These are phyloP conservation scores for Ormyrus thymus DNA, from an alignment of 2,888 invertebrate species.

Conservation along the genomic window DNA sequence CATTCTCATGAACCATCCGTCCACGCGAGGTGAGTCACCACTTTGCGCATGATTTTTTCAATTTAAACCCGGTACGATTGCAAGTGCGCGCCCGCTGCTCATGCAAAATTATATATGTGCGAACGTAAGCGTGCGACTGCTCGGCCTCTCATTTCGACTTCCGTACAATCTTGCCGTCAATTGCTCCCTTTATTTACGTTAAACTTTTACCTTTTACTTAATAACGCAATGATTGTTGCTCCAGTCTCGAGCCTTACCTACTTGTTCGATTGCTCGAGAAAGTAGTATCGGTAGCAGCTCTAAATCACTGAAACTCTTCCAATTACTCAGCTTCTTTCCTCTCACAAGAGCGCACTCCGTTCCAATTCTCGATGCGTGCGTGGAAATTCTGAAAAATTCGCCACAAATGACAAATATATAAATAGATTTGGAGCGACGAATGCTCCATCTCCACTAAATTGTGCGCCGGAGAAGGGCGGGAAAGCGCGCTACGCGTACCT, in stretches of 20 bases:
- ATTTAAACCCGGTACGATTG: slow-evolving; percentile 35
- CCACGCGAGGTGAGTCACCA: slow-evolving; percentile 85
- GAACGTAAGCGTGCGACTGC: background rate
- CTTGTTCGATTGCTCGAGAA: background rate
- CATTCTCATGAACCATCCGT: slow-evolving; percentile 92
- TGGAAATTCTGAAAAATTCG: slow-evolving; percentile 5
- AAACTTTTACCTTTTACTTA: no score
- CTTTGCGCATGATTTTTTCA: slow-evolving; percentile 25
- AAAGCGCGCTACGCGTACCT: background rate
- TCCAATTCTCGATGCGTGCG: background rate
- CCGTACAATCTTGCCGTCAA: background rate
- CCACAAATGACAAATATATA: background rate
- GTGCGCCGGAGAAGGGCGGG: background rate
- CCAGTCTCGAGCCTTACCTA: no score
- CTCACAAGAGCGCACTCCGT: background rate
- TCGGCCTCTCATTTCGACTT: slow-evolving; percentile 4
- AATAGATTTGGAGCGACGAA: slow-evolving; percentile 26
- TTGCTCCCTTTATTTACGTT: background rate
- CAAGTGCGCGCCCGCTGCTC: background rate
- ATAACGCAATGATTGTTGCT: no score
- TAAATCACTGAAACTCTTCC: slow-evolving; percentile 14
- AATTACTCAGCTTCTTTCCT: background rate
- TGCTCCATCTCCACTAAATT: slow-evolving; percentile 29
- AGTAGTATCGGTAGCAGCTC: background rate
- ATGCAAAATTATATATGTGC: slow-evolving; percentile 18